Conservation (phyloP, 2,113 vertebrate species). For the Lampris incognitus region DNA sequence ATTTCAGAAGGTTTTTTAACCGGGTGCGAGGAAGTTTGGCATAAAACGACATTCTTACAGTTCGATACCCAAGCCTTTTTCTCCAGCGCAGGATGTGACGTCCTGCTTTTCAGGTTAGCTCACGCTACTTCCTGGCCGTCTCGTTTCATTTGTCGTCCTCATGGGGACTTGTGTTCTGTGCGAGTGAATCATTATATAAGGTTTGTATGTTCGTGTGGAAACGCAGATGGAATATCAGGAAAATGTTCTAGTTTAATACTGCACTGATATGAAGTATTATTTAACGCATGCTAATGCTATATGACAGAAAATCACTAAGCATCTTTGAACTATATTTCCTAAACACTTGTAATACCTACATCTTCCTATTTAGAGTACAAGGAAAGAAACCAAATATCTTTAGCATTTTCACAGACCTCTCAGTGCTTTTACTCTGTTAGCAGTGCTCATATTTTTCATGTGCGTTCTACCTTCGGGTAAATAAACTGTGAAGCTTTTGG, state of each 20-base stretch:
- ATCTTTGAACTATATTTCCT: constrained; percentile 60
- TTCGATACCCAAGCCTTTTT: constrained; percentile 56
- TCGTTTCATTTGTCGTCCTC: constrained; percentile 55
- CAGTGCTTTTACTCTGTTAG: constrained; percentile 47
- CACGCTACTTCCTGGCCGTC: constrained; percentile 69
- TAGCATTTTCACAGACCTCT: constrained; percentile 54
- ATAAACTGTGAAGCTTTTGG: constrained; percentile 66
- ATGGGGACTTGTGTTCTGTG: constrained; percentile 58
- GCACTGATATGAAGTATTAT: constrained; percentile 68
- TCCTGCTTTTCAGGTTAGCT: constrained; percentile 78
- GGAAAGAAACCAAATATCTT: constrained; percentile 46
- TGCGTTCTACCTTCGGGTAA: constrained; percentile 17
- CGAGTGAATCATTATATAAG: constrained; percentile 56
- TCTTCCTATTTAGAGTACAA: constrained; percentile 32
- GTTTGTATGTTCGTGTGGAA: constrained; percentile 48
- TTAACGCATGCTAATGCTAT: constrained; percentile 70
- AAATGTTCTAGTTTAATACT: constrained; percentile 67
- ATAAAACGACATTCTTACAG: constrained; percentile 56
- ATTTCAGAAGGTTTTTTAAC: constrained; percentile 83
- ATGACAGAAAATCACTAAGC: constrained; percentile 62
- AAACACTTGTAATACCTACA: constrained; percentile 51
- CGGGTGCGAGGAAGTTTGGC: constrained; percentile 68
- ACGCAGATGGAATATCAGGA: constrained; percentile 71
- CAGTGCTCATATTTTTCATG: constrained; percentile 27
- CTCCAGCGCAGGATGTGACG: constrained; percentile 54